phyloP scores from a whole-genome alignment of 2,797 vertebrate genomes.

The Vultur gryphus region DNA sequence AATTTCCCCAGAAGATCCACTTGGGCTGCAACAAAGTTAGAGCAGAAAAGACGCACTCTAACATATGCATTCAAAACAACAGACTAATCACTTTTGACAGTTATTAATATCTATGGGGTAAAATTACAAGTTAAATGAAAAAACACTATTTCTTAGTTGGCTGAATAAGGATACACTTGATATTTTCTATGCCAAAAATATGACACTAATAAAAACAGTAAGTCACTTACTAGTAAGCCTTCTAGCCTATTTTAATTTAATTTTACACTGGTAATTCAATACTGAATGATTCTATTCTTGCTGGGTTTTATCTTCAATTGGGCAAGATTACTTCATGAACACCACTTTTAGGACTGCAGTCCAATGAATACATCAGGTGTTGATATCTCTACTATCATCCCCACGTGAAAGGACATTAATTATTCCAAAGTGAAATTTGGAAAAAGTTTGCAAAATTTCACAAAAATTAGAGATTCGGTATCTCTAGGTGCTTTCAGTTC shows the following conservation, averaged over 20 bases:
- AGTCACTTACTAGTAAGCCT: not conserved
- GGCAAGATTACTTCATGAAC: not conserved
- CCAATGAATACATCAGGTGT: not conserved
- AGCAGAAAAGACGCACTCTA: not conserved
- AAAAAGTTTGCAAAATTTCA: not conserved
- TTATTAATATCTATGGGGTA: not conserved
- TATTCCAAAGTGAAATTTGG: not conserved
- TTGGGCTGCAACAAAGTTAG: not conserved
- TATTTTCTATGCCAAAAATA: not conserved
- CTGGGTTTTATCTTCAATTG: not conserved
- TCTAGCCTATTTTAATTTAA: not conserved
- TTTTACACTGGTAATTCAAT: not conserved
- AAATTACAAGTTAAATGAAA: not conserved
- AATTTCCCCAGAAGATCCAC: not conserved
- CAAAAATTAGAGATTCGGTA: not conserved
- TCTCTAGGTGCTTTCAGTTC: not conserved
- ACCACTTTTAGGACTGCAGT: not conserved
- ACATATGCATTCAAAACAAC: not conserved
- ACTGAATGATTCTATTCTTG: not conserved
- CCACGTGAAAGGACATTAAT: not conserved
- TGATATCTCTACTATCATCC: not conserved
- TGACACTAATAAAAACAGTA: not conserved
- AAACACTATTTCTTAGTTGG: not conserved
- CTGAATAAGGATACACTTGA: not conserved
- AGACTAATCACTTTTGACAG: not conserved